Percentiles rank a stretch among this genome's conserved stretches.
phyloP scores from a whole-genome alignment of 2,113 vertebrate species.

The Neofelis nebulosa region DNA sequence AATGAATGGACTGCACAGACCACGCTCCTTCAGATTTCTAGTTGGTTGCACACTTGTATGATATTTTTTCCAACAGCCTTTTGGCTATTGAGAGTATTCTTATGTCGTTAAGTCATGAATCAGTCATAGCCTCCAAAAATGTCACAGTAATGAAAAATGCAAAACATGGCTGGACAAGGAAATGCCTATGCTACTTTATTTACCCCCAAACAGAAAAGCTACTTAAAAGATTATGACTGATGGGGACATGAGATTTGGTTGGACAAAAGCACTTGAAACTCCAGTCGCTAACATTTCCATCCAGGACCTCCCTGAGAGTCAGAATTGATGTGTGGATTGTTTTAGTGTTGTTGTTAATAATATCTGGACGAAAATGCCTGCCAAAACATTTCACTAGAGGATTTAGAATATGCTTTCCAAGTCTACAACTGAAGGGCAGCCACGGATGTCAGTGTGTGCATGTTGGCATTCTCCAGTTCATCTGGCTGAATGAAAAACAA shows the following conservation, averaged over 20 bases:
- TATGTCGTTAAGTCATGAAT: not conserved
- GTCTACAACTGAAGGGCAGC: constrained; percentile 26
- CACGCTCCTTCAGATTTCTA: not conserved
- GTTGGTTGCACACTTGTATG: not conserved
- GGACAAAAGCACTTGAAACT: constrained; percentile 43
- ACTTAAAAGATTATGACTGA: constrained; percentile 65
- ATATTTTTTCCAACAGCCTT: not conserved
- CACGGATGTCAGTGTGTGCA: not conserved
- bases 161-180: constrained; percentile 18
- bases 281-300: not conserved
- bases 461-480: not conserved
- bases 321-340: constrained; percentile 30
- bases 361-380: constrained; percentile 55
- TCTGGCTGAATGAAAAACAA: constrained; percentile 39
- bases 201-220: constrained; percentile 65
- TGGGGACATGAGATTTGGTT: constrained; percentile 55
- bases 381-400: constrained; percentile 44
- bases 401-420: constrained; percentile 35
- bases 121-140: constrained; percentile 23
- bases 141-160: constrained; percentile 45
- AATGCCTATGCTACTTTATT: constrained; percentile 51
- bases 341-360: constrained; percentile 59
- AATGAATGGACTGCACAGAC: not conserved
- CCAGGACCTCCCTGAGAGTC: constrained; percentile 40
- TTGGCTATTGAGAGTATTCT: not conserved